Conservation (phyloP, 2,797 vertebrate species). For the Hemibagrus guttatus region DNA sequence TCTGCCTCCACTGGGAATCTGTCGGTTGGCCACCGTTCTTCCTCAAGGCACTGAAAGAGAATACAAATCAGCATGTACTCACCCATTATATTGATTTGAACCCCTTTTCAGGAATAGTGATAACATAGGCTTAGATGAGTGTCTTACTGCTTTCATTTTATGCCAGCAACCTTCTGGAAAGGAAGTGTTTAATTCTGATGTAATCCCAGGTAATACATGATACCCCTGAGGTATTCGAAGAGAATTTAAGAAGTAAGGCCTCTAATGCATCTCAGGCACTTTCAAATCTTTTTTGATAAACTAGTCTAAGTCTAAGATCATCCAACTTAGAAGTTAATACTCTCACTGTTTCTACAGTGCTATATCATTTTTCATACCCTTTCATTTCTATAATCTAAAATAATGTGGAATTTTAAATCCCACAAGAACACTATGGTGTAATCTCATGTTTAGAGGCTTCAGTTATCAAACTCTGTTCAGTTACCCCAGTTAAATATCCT, state of each 20-base stretch:
- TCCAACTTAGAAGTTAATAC: neutral
- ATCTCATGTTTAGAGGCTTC: neutral
- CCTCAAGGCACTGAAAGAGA: slow-evolving; percentile 41
- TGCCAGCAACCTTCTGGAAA: neutral
- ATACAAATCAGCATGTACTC: slow-evolving; percentile 60
- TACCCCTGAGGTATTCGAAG: slow-evolving; percentile 4
- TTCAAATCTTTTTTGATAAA: slow-evolving; percentile 6
- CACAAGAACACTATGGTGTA: neutral
- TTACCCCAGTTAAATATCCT: neutral
- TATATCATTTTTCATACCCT: neutral
- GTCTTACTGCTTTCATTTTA: slow-evolving; percentile 16
- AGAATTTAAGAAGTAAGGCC: slow-evolving; percentile 8
- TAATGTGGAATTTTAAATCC: neutral
- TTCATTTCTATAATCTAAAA: neutral
- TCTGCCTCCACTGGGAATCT: slow-evolving; percentile 56
- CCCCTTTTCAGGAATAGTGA: slow-evolving; percentile 57
- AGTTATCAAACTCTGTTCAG: neutral
- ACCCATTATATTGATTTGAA: slow-evolving; percentile 58
- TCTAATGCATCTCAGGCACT: neutral
- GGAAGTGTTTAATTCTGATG: slow-evolving; percentile 20
- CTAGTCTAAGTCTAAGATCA: neutral
- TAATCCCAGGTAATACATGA: neutral
- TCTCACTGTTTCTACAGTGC: neutral
- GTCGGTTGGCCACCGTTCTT: slow-evolving; percentile 49
- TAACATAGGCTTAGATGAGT: slow-evolving; percentile 46